Conservation (phyloP, 2,797 vertebrate species). For the Sebastes taczanowskii region DNA sequence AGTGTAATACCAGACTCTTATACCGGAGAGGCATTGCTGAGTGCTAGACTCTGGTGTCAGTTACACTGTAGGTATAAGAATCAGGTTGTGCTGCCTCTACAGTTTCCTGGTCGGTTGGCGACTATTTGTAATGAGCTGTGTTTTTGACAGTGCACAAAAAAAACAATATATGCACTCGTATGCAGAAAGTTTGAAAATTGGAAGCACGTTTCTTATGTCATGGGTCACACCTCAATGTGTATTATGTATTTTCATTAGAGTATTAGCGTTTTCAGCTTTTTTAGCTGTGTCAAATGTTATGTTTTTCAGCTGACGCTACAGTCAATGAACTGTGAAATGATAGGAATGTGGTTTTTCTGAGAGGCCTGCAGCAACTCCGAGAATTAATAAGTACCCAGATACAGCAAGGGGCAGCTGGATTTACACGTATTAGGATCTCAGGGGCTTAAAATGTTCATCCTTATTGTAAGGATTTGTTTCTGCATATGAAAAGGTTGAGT, state of each 20-base stretch:
- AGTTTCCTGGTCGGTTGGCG: neutral
- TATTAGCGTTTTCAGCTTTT: neutral
- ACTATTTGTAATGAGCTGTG: neutral
- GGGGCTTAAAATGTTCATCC: neutral
- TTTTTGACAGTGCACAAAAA: neutral
- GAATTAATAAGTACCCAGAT: neutral
- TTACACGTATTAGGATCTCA: neutral
- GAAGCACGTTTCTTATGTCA: neutral
- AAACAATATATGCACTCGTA: neutral
- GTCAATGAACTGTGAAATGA: constrained; percentile 10
- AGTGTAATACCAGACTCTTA: constrained; percentile 48
- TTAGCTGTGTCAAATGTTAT: neutral
- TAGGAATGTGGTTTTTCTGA: constrained; percentile 1
- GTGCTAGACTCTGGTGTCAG: constrained; percentile 36
- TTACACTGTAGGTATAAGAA: constrained; percentile 27
- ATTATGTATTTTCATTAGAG: neutral
- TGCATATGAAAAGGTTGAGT: neutral
- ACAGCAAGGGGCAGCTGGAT: neutral
- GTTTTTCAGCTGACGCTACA: constrained; percentile 12
- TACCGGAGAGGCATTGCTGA: constrained; percentile 1
- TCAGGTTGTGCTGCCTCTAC: neutral
- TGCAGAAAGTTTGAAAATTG: neutral
- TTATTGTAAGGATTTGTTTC: neutral
- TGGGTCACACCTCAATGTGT: neutral
- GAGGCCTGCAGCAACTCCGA: neutral